phyloP scores from a whole-genome alignment of 2,797 vertebrate genomes.

The Astyanax mexicanus region DNA sequence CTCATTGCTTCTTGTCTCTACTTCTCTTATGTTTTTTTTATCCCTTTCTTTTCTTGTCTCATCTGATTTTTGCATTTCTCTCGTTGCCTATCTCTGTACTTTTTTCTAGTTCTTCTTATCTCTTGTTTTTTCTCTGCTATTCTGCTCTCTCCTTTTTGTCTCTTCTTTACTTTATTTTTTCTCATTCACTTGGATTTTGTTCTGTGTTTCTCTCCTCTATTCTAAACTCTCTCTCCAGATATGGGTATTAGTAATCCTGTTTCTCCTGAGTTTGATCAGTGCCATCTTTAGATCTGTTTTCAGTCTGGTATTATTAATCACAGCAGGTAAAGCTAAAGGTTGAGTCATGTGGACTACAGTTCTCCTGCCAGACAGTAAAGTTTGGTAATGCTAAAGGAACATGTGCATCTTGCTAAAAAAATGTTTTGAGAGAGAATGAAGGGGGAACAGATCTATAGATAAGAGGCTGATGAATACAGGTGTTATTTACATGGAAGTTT shows the following conservation, averaged over 20 bases:
- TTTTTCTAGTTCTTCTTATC: too few species aligned
- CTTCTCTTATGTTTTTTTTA: too few species aligned
- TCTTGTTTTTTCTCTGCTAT: too few species aligned
- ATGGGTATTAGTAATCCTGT: neutral
- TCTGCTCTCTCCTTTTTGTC: too few species aligned
- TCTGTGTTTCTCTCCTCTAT: neutral
- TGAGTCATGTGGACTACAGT: conserved; percentile 20
- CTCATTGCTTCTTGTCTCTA: too few species aligned
- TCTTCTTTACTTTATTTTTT: too few species aligned
- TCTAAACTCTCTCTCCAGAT: neutral
- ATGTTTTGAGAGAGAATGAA: conserved; percentile 4
- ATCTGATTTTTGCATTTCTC: too few species aligned
- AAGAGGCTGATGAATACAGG: neutral
- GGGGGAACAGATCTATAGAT: neutral
- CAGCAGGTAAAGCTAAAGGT: neutral
- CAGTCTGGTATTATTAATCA: conserved; percentile 6
- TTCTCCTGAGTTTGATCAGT: neutral
- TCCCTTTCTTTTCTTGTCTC: too few species aligned
- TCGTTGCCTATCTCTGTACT: too few species aligned
- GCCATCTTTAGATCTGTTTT: neutral
- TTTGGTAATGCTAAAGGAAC: conserved; percentile 1
- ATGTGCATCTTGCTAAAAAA: conserved; percentile 35
- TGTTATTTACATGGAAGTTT: neutral
- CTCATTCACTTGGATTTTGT: too few species aligned
- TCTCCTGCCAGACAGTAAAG: neutral